phyloP scores from a whole-genome alignment of 2,797 vertebrate genomes.

The Macroramphosus scolopax region DNA sequence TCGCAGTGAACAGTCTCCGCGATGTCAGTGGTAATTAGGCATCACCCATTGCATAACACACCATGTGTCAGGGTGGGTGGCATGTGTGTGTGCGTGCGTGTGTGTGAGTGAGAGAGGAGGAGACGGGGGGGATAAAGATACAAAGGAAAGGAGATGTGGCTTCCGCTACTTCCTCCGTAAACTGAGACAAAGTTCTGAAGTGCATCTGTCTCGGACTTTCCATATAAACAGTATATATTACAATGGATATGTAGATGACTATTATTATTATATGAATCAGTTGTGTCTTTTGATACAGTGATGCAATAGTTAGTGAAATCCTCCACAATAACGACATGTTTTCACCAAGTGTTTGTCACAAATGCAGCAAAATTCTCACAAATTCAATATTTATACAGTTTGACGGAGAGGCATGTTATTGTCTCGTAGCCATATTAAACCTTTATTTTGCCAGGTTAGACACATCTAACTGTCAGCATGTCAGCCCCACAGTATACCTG shows the following conservation, averaged over 20 bases:
- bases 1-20: conserved; percentile 80
- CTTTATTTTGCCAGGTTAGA: conserved; percentile 52
- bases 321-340: too few relatives aligned
- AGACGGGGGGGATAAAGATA: conserved; percentile 16
- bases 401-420: conserved; percentile 10
- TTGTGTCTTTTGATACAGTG: too few relatives aligned
- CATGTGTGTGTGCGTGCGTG: conserved; percentile 40
- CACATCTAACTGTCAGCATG: conserved; percentile 55
- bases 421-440: conserved; percentile 49
- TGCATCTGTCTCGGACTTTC: conserved; percentile 2
- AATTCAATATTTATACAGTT: too few relatives aligned
- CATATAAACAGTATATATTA: too few relatives aligned
- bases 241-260: too few relatives aligned
- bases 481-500: conserved; percentile 44
- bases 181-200: conserved; percentile 18
- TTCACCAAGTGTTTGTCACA: conserved; percentile 45
- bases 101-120: conserved; percentile 10
- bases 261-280: too few relatives aligned
- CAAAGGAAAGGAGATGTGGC: conserved; percentile 29
- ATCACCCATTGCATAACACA: conserved; percentile 83
- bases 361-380: conserved; percentile 25
- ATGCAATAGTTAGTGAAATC: too few relatives aligned
- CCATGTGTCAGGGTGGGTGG: conserved; percentile 80
- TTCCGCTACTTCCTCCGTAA: conserved; percentile 27
- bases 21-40: conserved; percentile 84